Evolutionary conservation across 2,113 vertebrate species (phyloP).

Genomic region (Ameiurus melas): DNA sequence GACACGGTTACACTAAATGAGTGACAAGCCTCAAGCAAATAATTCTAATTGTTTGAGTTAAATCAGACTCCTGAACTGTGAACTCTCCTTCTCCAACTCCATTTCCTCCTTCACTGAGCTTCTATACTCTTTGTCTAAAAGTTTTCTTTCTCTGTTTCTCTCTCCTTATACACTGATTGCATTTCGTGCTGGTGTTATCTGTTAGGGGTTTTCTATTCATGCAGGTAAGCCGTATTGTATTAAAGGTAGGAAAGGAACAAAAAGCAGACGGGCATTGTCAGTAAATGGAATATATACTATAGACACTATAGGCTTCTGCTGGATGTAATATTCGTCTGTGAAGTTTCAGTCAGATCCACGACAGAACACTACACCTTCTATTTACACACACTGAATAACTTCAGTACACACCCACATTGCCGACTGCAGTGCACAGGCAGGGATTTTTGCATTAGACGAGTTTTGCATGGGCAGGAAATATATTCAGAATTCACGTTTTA

Average conservation of each 20-base stretch:
- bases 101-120: slow-evolving; percentile 2
- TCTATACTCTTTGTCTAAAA: background rate
- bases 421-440: background rate
- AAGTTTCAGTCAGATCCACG: background rate
- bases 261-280: slow-evolving; percentile 9
- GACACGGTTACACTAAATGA: background rate
- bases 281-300: background rate
- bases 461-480: background rate
- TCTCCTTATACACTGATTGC: slow-evolving; percentile 13
- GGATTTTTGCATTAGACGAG: background rate
- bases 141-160: background rate
- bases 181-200: slow-evolving; percentile 7
- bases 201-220: background rate
- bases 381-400: slow-evolving; percentile 9
- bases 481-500: background rate
- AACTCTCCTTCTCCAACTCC: background rate
- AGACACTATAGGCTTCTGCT: background rate
- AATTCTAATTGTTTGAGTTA: background rate
- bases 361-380: background rate
- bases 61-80: background rate
- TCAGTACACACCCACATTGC: background rate
- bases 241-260: background rate
- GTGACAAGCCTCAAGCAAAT: background rate
- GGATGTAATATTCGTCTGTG: background rate
- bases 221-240: background rate